Conservation (phyloP, 2,797 vertebrate genomes). For the Urosaurus nigricauda region DNA sequence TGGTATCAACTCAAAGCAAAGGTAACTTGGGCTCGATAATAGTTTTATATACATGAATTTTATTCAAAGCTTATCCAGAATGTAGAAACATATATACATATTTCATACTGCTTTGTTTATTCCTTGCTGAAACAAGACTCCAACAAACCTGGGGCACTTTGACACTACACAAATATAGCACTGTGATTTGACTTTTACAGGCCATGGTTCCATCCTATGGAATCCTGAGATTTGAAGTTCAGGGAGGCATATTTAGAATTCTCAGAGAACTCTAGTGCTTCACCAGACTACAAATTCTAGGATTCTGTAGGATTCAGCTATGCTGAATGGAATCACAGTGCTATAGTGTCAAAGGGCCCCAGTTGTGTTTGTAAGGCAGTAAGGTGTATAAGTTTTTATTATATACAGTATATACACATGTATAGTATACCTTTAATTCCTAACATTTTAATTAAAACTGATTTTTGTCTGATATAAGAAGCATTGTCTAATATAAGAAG, state of each 20-base stretch:
- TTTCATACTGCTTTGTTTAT: not conserved
- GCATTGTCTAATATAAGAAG: not conserved
- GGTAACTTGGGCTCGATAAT: constrained; percentile 73
- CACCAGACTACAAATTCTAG: too few relatives aligned
- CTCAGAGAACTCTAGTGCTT: too few relatives aligned
- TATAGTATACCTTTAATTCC: not conserved
- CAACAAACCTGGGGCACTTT: not conserved
- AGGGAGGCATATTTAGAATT: too few relatives aligned
- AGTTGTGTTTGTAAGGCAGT: too few relatives aligned
- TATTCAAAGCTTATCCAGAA: not conserved
- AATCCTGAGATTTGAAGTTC: too few relatives aligned
- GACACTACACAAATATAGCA: too few relatives aligned
- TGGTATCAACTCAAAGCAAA: constrained; percentile 88
- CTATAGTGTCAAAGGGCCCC: too few relatives aligned
- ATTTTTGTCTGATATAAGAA: not conserved
- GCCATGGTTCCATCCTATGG: too few relatives aligned
- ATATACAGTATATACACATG: not conserved
- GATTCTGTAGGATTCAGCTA: too few relatives aligned
- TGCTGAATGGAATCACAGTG: too few relatives aligned
- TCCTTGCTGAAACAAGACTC: not conserved
- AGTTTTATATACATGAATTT: constrained; percentile 17
- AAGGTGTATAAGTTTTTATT: not conserved
- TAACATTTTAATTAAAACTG: not conserved
- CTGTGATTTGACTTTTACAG: too few relatives aligned
- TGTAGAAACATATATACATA: constrained; percentile 2